Base-by-base conservation (phyloP, 2,113 vertebrate species). In the Ranitomeya imitator region DNA sequence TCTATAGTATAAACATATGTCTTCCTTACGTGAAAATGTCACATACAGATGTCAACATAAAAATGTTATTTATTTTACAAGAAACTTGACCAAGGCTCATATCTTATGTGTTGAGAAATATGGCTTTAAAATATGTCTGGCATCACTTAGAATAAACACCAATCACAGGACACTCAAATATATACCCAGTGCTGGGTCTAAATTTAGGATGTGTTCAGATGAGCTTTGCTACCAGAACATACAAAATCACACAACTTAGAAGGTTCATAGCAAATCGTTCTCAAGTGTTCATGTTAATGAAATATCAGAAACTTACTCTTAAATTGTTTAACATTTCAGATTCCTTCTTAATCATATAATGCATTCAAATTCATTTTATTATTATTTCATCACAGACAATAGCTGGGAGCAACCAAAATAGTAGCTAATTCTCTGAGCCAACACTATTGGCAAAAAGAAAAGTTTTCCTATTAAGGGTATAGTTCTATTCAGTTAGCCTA, bases 71-170 rank as follows among this genome's bases (percentile, higher is more conserved):
- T 84, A 69, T 84, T 54, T 84, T 23, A 69, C 63, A 63, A 37
- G 82, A n/a, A 52, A 23, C 11, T 71, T 65, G 59, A 63, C 63
- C 26, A 16, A 51, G 80, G 80, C 23, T 15, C n/a, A 1, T 19
- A 74, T 26, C 5, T n/a, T 84, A 69, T 14, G 73, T 71, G 19
- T 76, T 85, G 65, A 67, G n/a, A 85, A 84, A 74, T 73, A 85
- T 31, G 11, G 23, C 51, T 59, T 67, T 76, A 18, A 76, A 31
- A 69, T n/a, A 54, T 13, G 60, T 18, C 52, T 45, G 12, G 14
- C 23, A 61, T 74, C 18, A 85, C 18, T 61, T 6, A 85, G 57
- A 77, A 86, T 61, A 86, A 86, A 77, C 84, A 77, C 71, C 31
- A 61, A 86, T 86, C 73, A 77, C 63, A 31, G 57, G 60, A 65